phyloP scores from a whole-genome alignment of 2,797 vertebrate genomes.

The Loriculus beryllinus region DNA sequence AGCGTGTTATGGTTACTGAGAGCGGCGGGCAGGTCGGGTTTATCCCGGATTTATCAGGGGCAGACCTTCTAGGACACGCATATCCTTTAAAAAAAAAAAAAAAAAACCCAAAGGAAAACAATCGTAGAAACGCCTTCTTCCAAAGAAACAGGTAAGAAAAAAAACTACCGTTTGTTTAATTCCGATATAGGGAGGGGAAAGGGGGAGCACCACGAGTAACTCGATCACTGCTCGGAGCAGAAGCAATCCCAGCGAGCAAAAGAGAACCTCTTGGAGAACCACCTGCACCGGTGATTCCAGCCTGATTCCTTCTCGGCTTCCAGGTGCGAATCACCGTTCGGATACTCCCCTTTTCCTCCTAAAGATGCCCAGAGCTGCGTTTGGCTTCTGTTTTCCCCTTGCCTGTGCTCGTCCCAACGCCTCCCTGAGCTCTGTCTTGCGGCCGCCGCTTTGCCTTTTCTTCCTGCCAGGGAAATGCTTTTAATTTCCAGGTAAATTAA shows the following conservation, averaged over 20 bases:
- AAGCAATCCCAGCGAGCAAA: background rate
- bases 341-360: background rate
- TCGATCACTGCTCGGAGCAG: background rate
- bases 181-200: accelerated
- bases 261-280: background rate
- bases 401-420: too few relatives aligned
- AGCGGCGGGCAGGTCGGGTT: background rate
- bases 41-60: background rate
- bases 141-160: background rate
- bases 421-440: background rate
- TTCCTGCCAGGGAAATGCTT: background rate
- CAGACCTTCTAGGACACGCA: background rate
- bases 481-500: background rate
- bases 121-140: background rate
- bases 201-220: background rate
- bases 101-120: background rate
- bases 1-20: background rate
- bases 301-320: background rate
- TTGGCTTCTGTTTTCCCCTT: accelerated
- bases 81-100: background rate
- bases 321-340: background rate
- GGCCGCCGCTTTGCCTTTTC: background rate
- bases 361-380: background rate
- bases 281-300: background rate
- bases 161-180: background rate